Conservation (phyloP, 2,888 invertebrate species). For the Drosophila nr. medialis region DNA sequence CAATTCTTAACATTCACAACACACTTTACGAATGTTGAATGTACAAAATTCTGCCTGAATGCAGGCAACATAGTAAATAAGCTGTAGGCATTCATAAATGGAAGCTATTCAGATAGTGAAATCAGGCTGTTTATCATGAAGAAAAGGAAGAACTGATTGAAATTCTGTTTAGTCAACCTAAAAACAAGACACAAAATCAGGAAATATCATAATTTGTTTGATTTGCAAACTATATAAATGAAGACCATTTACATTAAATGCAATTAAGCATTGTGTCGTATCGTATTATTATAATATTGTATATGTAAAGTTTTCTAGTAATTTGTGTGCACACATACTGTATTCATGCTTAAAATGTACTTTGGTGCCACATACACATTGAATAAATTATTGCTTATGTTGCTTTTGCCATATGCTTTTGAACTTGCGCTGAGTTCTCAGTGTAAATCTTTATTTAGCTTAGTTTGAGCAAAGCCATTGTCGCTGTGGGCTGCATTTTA, state of each 20-base stretch:
- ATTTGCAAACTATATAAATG: background rate
- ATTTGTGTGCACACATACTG: background rate
- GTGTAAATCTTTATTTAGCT: constrained; percentile 30
- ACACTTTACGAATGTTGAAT: background rate
- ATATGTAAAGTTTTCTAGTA: background rate
- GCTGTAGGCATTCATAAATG: background rate
- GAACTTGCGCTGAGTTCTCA: constrained; percentile 1
- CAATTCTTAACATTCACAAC: background rate
- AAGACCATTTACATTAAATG: background rate
- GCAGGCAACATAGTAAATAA: background rate
- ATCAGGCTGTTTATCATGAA: background rate
- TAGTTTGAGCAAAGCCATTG: constrained; percentile 40
- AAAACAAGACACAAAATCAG: background rate
- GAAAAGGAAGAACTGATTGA: background rate
- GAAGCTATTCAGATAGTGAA: background rate
- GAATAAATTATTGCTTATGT: constrained; percentile 46
- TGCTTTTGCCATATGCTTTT: background rate
- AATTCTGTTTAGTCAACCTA: background rate
- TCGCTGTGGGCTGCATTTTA: constrained; percentile 61
- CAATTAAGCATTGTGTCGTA: background rate
- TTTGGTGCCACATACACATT: constrained; percentile 14
- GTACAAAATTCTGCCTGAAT: background rate
- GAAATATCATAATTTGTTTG: background rate
- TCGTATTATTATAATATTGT: background rate
- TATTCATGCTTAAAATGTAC: constrained; percentile 17